phyloP scores from a whole-genome alignment of 2,797 vertebrate species.

The Dicrostonyx torquatus region DNA sequence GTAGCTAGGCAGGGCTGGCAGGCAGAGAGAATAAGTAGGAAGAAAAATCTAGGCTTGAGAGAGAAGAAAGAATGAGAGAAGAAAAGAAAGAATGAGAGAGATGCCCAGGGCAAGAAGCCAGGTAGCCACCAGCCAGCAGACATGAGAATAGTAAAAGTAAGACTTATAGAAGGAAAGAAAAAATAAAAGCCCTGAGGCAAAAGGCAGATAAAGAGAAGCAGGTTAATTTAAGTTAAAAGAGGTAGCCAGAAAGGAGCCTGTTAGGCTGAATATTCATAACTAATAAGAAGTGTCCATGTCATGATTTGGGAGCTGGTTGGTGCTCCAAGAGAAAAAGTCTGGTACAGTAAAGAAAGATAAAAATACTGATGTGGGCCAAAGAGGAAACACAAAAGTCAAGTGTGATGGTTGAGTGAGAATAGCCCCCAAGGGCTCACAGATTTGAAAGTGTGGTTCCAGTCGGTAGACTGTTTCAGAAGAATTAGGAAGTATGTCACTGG shows the following conservation, averaged over 20 bases:
- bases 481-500: background rate
- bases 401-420: background rate
- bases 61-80: background rate
- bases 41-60: background rate
- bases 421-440: background rate
- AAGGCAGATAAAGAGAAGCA: background rate
- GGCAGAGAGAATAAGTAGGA: background rate
- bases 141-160: background rate
- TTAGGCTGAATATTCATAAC: background rate
- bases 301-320: background rate
- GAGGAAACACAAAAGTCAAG: background rate
- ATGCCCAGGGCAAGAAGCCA: background rate
- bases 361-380: background rate
- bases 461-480: background rate
- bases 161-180: background rate
- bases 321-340: background rate
- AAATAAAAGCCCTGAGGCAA: background rate
- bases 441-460: background rate
- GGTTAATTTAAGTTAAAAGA: background rate
- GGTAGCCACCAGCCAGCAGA: background rate
- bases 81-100: background rate
- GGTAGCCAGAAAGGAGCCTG: background rate
- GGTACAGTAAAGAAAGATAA: background rate
- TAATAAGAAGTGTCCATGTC: background rate
- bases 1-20: background rate